Base-by-base conservation (phyloP, 2,113 vertebrate genomes). In the Hippocampus abdominalis region DNA sequence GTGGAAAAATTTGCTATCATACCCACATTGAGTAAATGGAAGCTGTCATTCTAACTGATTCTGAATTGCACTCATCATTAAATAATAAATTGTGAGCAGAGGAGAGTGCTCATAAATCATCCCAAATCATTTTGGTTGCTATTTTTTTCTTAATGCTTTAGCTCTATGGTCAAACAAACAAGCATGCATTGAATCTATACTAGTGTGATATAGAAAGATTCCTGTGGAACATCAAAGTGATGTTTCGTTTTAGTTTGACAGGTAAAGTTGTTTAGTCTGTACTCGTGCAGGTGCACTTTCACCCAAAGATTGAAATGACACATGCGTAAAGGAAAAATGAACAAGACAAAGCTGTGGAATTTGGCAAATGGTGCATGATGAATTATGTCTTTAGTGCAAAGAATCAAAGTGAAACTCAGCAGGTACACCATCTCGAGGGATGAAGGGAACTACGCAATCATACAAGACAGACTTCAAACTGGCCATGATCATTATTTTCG, bases 221-320 rank as follows among this genome's bases (percentile, higher is more conserved):
- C 51, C 51, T 23, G 51, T 23, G 23, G 51, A 11, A 23, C 10
- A 23, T 54, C 51, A 54, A 54, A 54, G 21, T 53, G 20, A n/a
- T 8, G 10, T 54, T 11, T 54, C 21, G 71, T 72, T 82, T 75
- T 46, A 48, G 64, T 82, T 84, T 62, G 74, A 77, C 78, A 80
- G 77, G 79, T 85, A 84, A 68, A 73, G 64, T 79, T 92, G 91
- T 92, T 92, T 91, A 84, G 90, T 90, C 89, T 91, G 78, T 66
- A 13, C 12, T 2, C 78, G 61, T 79, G 77, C 92, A 93, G 91
- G 90, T 93, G 91, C 86, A 87, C 90, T 93, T 85, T 93, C 84
- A 88, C 89, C 86, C 40, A 9, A 29, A 78, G 70, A 70, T 70
- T 71, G 77, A 84, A 78, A 87, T 75, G 60, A 44, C 51, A 68